Evolutionary conservation across 92 coral and sea anemone genomes (phyloP).

Genomic region (Porites lobata): DNA sequence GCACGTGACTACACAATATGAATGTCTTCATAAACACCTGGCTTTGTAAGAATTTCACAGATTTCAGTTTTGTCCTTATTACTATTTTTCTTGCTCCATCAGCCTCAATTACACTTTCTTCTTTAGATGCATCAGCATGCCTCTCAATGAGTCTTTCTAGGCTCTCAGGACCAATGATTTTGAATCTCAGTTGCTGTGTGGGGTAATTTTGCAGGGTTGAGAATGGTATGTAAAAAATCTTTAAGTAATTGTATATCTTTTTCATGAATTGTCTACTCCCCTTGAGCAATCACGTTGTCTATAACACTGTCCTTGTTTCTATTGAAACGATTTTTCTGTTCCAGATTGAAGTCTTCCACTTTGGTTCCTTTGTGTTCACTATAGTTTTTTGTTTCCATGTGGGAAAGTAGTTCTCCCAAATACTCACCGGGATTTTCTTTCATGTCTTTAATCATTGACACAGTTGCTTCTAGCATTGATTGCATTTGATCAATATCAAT

Average conservation of each 20-base stretch:
- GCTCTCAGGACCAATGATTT: constrained; percentile 23
- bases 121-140: neutral
- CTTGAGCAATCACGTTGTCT: constrained; percentile 31
- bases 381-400: no score
- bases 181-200: neutral
- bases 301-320: constrained; percentile 28
- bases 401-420: no score
- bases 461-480: constrained; percentile 54
- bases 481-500: constrained; percentile 39
- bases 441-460: constrained; percentile 37
- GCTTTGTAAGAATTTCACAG: no score
- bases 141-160: constrained; percentile 37
- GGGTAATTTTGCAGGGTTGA: constrained; percentile 30
- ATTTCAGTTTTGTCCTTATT: no score
- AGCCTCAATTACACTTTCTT: neutral
- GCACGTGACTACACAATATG: no score
- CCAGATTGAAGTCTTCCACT: no score
- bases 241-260: constrained; percentile 47
- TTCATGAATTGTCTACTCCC: constrained; percentile 51
- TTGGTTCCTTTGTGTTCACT: no score
- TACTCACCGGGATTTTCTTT: constrained; percentile 29
- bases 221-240: constrained; percentile 32
- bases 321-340: no score
- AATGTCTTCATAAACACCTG: no score
- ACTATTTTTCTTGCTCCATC: no score